Conservation (phyloP, 2,113 vertebrate species). For the Ahaetulla prasina region DNA sequence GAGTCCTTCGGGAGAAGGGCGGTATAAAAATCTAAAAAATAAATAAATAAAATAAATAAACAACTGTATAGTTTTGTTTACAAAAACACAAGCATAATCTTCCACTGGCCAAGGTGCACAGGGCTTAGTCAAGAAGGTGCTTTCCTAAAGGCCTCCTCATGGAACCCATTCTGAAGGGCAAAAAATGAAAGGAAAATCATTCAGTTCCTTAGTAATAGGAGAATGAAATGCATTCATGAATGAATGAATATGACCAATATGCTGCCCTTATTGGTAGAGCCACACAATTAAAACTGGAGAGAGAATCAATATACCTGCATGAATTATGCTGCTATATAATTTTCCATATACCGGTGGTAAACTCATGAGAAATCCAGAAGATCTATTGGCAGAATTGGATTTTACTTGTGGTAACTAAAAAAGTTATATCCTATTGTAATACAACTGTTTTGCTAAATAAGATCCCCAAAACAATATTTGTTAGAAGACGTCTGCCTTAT, state of each 20-base stretch:
- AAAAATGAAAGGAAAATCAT: not conserved
- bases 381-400: not conserved
- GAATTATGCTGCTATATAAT: not conserved
- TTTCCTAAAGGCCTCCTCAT: not conserved
- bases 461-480: not conserved
- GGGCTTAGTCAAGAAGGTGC: not conserved
- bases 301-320: not conserved
- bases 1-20: no score
- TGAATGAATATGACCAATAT: not conserved
- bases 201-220: not conserved
- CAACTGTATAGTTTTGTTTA: no score
- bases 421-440: not conserved
- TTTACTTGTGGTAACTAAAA: not conserved
- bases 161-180: not conserved
- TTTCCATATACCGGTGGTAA: not conserved
- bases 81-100: not conserved
- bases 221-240: not conserved
- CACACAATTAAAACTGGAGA: not conserved
- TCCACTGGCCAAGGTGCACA: not conserved
- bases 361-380: not conserved
- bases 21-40: no score
- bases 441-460: not conserved
- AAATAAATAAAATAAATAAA: no score
- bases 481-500: not conserved
- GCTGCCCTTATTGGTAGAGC: not conserved